Percentiles rank a stretch among this genome's conserved stretches.
These are phyloP conservation scores for Zeus faber DNA, from an alignment of 2,113 vertebrate species.

Conservation along the genomic window DNA sequence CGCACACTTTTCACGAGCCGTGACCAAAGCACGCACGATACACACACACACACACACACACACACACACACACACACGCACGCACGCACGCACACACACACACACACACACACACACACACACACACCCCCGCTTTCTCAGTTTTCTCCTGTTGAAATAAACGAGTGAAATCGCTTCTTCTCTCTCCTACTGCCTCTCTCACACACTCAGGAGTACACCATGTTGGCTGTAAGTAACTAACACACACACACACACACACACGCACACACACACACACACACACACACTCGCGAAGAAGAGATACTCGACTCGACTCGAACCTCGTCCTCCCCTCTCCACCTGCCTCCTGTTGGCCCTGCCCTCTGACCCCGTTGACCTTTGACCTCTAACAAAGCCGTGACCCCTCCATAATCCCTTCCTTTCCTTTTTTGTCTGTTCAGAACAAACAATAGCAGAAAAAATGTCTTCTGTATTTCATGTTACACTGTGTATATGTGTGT, in stretches of 20 bases:
- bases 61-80: too few species aligned
- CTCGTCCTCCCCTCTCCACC: slow-evolving; percentile 55
- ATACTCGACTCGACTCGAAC: too few species aligned
- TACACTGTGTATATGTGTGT: not conserved
- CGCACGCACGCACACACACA: too few species aligned
- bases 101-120: not conserved
- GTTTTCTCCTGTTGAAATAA: slow-evolving; percentile 40
- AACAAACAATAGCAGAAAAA: slow-evolving; percentile 6
- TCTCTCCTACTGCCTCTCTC: slow-evolving; percentile 83
- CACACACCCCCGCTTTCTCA: slow-evolving; percentile 22
- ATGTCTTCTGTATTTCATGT: not conserved
- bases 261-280: slow-evolving; percentile 31
- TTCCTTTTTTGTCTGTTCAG: slow-evolving; percentile 44
- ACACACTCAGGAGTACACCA: slow-evolving; percentile 92
- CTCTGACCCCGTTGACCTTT: slow-evolving; percentile 35
- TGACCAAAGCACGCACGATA: too few species aligned
- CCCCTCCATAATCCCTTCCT: slow-evolving; percentile 45
- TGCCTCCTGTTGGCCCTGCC: slow-evolving; percentile 27
- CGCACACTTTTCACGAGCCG: too few species aligned
- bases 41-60: too few species aligned
- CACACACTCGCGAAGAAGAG: too few species aligned
- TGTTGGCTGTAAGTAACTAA: slow-evolving; percentile 92
- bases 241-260: slow-evolving; percentile 60
- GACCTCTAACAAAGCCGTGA: slow-evolving; percentile 49
- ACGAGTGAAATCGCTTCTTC: slow-evolving; percentile 75